Conservation (phyloP, 2,797 vertebrate species). For the Anniella stebbinsi region DNA sequence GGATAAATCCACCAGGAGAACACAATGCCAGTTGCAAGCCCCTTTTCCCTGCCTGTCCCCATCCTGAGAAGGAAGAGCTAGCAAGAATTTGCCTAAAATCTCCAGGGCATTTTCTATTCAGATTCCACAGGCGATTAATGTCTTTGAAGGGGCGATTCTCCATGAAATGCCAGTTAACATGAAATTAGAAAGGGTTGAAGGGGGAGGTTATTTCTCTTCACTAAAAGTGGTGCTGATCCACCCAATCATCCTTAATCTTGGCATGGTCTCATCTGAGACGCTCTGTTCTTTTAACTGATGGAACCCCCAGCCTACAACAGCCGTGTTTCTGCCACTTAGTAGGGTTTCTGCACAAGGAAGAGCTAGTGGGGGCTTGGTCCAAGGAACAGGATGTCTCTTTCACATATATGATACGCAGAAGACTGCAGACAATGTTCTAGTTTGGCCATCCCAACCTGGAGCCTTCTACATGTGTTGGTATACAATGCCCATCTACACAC, state of each 20-base stretch:
- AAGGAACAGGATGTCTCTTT: constrained; percentile 20
- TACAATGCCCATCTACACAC: neutral
- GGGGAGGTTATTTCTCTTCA: too few relatives aligned
- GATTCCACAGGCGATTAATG: too few relatives aligned
- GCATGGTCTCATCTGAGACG: neutral
- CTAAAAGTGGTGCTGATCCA: neutral
- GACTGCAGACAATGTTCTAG: neutral
- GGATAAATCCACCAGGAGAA: too few relatives aligned
- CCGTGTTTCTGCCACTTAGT: too few relatives aligned
- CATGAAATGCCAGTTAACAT: neutral
- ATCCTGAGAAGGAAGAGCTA: neutral
- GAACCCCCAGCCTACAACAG: neutral
- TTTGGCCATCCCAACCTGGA: too few relatives aligned
- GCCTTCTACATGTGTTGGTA: neutral
- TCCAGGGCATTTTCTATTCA: too few relatives aligned
- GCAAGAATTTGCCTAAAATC: neutral
- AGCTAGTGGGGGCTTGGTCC: neutral
- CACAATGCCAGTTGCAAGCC: too few relatives aligned
- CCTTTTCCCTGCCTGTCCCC: too few relatives aligned
- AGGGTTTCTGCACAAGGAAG: neutral
- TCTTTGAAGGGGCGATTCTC: neutral
- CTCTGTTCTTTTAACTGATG: neutral
- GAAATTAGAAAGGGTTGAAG: neutral
- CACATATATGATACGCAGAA: neutral
- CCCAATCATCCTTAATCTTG: neutral